These are phyloP conservation scores for Tenebrio molitor DNA, from an alignment of 1,140 invertebrate genomes.

Conservation along the genomic window DNA sequence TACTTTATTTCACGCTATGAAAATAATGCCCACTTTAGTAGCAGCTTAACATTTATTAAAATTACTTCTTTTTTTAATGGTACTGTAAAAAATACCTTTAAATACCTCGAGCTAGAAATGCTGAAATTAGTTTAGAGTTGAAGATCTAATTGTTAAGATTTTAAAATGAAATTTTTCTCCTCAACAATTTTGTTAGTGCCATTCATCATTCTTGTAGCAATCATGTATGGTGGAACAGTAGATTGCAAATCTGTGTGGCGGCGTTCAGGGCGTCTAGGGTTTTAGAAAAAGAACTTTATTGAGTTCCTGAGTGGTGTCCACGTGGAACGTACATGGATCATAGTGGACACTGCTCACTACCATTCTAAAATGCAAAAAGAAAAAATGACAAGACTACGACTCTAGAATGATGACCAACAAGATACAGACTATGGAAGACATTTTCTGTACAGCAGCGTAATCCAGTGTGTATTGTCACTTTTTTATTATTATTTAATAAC, in stretches of 20 bases:
- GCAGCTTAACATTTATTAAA: no score
- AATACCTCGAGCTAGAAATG: conserved; percentile 24
- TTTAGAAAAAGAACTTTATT: conserved; percentile 1
- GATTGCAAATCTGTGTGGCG: conserved; percentile 7
- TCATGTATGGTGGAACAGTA: background rate
- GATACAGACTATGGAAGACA: no score
- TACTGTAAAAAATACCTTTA: no score
- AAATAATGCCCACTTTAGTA: no score
- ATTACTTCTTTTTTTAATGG: no score
- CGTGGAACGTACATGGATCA: background rate
- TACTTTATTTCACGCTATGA: no score
- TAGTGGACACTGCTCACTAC: background rate
- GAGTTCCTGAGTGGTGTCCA: background rate
- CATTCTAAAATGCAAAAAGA: background rate
- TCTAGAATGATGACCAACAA: no score
- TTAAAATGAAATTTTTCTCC: conserved; percentile 20
- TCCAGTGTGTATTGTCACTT: background rate
- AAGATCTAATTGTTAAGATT: conserved; percentile 6
- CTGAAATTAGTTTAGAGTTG: conserved; percentile 8
- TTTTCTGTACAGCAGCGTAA: no score
- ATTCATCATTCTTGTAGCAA: background rate
- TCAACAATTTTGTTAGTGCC: background rate
- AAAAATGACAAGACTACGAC: background rate
- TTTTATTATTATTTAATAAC: background rate
- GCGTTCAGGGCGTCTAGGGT: conserved; percentile 7